Conservation (phyloP, 1,140 invertebrate genomes). For the Elymnias hypermnestra region DNA sequence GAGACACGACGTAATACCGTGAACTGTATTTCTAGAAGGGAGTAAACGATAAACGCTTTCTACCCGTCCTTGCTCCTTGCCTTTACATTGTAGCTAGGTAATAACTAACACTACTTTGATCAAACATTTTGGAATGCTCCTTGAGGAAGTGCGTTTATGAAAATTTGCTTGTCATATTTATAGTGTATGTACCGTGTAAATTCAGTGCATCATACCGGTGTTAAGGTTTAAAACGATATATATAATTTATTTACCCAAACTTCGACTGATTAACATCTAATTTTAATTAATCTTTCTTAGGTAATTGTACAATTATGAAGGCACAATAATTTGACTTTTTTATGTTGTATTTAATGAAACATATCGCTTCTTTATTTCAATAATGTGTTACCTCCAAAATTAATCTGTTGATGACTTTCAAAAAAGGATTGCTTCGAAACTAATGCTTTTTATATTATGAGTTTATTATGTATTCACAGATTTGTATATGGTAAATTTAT, state of each 20-base stretch:
- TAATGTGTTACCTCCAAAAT: too few relatives aligned
- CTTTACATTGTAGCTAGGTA: conserved; percentile 73
- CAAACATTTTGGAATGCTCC: conserved; percentile 50
- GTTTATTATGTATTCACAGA: too few relatives aligned
- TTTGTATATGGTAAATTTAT: too few relatives aligned
- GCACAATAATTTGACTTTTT: conserved; percentile 5
- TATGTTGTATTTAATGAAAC: too few relatives aligned
- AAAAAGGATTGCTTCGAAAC: too few relatives aligned
- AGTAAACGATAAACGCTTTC: conserved; percentile 72
- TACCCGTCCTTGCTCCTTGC: conserved; percentile 75
- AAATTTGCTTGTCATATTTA: conserved; percentile 38
- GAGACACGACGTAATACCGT: conserved; percentile 69
- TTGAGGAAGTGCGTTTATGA: conserved; percentile 63
- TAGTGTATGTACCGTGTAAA: conserved; percentile 31
- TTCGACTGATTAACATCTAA: conserved; percentile 25
- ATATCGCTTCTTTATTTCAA: too few relatives aligned
- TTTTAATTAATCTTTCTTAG: conserved; percentile 10
- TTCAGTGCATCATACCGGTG: conserved; percentile 32
- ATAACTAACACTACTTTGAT: conserved; percentile 59
- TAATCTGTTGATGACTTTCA: too few relatives aligned
- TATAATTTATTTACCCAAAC: conserved; percentile 31
- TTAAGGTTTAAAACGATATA: conserved; percentile 16
- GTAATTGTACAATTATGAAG: conserved; percentile 11
- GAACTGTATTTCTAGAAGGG: conserved; percentile 67
- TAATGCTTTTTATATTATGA: too few relatives aligned